Evolutionary conservation across 2,888 invertebrate genomes (phyloP).

Genomic region (Thecophora atra): DNA sequence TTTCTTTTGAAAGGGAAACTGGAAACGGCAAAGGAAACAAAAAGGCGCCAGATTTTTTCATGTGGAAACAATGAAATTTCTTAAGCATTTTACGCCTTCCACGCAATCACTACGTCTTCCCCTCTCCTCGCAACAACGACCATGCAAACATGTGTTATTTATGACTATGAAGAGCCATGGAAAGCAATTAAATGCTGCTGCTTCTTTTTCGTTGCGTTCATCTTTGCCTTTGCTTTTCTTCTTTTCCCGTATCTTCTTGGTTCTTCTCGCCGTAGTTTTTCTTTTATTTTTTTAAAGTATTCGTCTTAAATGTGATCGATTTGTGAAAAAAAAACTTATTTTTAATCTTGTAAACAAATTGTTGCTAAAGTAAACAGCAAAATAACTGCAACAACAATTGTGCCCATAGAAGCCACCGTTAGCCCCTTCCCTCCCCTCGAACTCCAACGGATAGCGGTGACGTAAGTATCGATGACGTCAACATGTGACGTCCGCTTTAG

Average conservation of each 20-base stretch:
- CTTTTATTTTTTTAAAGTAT: background rate
- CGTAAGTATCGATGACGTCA: background rate
- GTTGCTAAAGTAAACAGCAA: background rate
- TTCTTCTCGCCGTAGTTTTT: background rate
- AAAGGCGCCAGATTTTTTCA: too few species aligned
- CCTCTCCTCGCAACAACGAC: too few species aligned
- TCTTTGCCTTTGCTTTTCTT: background rate
- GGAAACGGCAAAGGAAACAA: too few species aligned
- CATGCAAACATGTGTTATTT: too few species aligned
- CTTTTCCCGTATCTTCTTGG: slow-evolving; percentile 7
- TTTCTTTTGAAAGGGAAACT: too few species aligned
- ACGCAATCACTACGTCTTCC: too few species aligned
- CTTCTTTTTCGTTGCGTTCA: too few species aligned
- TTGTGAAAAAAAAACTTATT: slow-evolving; percentile 13
- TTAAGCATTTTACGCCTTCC: background rate
- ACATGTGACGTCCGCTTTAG: background rate
- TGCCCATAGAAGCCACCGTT: background rate
- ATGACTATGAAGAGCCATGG: background rate
- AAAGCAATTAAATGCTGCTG: background rate
- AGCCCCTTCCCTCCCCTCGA: background rate
- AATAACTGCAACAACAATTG: slow-evolving; percentile 5
- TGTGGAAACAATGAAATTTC: too few species aligned
- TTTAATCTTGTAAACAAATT: slow-evolving; percentile 28
- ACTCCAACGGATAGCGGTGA: background rate
- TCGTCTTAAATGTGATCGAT: slow-evolving; percentile 10